Evolutionary conservation across 2,797 vertebrate species (phyloP), one percentile per base, ranked within the genome.

Genomic region (Galaxias olidus): DNA sequence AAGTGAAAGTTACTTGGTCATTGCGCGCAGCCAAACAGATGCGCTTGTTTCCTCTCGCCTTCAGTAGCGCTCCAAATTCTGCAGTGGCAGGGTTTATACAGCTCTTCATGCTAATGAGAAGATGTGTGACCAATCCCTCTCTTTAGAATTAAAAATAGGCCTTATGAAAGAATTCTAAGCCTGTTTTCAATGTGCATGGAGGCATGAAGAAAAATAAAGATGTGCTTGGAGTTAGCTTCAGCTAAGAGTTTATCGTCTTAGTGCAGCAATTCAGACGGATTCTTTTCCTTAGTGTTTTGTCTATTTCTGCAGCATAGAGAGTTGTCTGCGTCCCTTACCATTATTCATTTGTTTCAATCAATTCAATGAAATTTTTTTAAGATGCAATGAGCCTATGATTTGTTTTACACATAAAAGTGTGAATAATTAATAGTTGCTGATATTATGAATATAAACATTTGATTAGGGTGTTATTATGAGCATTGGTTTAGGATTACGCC

Each of bases 41-140:
- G 66, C 85, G 84, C 86, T 84, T 77, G 81, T 85, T 87, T 83
- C 84, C 88, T 85, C 40, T 65, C 86, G 81, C 86, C 88, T 86
- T 86, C 83, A 77, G 85, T 74, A 76, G 84, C 81, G 87, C 89
- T 86, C 88, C 63, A 73, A 78, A 85, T 82, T 73, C 86, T 87
- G 89, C 89, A 84, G 88, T 81, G 89, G 87, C 78, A 79, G 87
- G 84, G 88, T 90, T 94, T 94, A 92, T 95, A 95, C 89, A 73
- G 85, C 91, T 92, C 81, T 88, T 79, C 93, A 96, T 96, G 94
- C 93, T 95, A 96, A 96, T 94, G 83, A 83, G 86, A 87, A 81
- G 63, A 82, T 87, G 87, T 89, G 88, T 91, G 88, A 87, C 90
- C 90, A 89, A 81, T 80, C 71, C 78, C 83, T 80, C 79, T 85